Conservation (phyloP, 2,888 invertebrate species). For the Noctua janthe region DNA sequence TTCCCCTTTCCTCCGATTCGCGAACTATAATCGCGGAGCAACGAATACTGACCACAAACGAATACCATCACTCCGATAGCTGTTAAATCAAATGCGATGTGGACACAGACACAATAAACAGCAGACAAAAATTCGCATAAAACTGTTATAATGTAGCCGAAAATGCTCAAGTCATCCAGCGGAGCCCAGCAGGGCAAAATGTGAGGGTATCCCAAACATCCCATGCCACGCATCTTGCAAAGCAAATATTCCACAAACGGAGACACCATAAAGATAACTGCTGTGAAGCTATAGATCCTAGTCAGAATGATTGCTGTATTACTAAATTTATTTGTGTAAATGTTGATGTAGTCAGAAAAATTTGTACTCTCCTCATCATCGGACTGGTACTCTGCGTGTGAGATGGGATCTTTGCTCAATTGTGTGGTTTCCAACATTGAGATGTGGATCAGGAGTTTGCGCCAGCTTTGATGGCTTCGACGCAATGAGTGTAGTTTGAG, state of each 20-base stretch:
- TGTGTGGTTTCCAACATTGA: slow-evolving; percentile 72
- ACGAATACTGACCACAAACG: slow-evolving; percentile 79
- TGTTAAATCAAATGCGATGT: slow-evolving; percentile 79
- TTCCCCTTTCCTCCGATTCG: slow-evolving; percentile 77
- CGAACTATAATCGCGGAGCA: slow-evolving; percentile 75
- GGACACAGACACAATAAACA: slow-evolving; percentile 77
- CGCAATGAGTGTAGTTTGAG: slow-evolving; percentile 78
- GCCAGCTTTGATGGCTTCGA: slow-evolving; percentile 72
- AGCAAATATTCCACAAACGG: slow-evolving; percentile 79
- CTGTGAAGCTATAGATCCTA: slow-evolving; percentile 77
- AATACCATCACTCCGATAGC: slow-evolving; percentile 82
- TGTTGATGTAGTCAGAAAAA: slow-evolving; percentile 62
- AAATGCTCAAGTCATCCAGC: slow-evolving; percentile 68
- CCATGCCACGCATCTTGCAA: slow-evolving; percentile 58
- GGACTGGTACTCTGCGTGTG: slow-evolving; percentile 69
- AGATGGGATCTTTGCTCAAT: slow-evolving; percentile 49
- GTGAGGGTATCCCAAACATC: slow-evolving; percentile 72
- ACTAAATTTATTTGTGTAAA: slow-evolving; percentile 74
- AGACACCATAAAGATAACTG: slow-evolving; percentile 74
- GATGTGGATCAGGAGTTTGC: slow-evolving; percentile 70
- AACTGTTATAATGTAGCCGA: slow-evolving; percentile 74
- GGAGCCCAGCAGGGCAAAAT: slow-evolving; percentile 81
- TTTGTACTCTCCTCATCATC: slow-evolving; percentile 59
- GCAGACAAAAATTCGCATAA: slow-evolving; percentile 75
- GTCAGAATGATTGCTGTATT: slow-evolving; percentile 69